A percentile compares a stretch with the other conserved stretches of the same genome.
Evolutionary conservation across 2,888 invertebrate species (phyloP).

Genomic region (Lissocephala sabroskyi): DNA sequence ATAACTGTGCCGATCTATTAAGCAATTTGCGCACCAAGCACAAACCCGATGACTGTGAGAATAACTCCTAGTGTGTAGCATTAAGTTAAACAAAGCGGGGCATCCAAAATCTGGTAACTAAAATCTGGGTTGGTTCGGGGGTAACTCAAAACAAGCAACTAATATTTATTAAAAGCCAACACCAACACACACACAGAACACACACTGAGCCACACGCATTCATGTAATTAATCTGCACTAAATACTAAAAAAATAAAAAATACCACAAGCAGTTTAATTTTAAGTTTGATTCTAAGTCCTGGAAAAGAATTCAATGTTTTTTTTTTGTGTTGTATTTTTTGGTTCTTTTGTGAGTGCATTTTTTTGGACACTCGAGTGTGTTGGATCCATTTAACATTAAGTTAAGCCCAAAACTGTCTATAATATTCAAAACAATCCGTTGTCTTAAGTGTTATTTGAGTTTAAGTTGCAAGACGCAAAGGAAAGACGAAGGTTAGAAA

Average conservation of each 20-base stretch:
- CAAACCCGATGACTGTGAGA: conserved; percentile 73
- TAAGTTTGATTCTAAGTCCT: no score
- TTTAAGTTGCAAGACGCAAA: conserved; percentile 31
- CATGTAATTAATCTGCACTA: conserved; percentile 41
- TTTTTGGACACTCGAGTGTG: no score
- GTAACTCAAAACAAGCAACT: conserved; percentile 18
- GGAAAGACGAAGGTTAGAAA: conserved; percentile 3
- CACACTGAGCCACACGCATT: conserved; percentile 12
- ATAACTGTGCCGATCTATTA: conserved; percentile 78
- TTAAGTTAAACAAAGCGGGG: conserved; percentile 42
- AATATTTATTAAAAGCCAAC: conserved; percentile 50
- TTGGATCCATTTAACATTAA: no score
- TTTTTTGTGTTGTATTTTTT: conserved; percentile 21
- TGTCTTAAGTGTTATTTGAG: conserved; percentile 62
- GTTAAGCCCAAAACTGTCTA: no score
- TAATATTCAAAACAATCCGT: no score
- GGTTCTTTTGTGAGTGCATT: conserved; percentile 38
- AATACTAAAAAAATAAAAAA: conserved; percentile 9
- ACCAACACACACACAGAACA: conserved; percentile 14
- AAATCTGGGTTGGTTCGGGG: conserved; percentile 9
- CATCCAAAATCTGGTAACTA: conserved; percentile 25
- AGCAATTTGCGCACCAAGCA: conserved; percentile 74
- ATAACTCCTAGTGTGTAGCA: conserved; percentile 72
- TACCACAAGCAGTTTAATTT: background rate
- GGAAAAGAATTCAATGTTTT: conserved; percentile 2